Evolutionary conservation across 2,113 vertebrate species (phyloP), one percentile per base, ranked within the genome.

Genomic region (Manacus vitellinus): DNA sequence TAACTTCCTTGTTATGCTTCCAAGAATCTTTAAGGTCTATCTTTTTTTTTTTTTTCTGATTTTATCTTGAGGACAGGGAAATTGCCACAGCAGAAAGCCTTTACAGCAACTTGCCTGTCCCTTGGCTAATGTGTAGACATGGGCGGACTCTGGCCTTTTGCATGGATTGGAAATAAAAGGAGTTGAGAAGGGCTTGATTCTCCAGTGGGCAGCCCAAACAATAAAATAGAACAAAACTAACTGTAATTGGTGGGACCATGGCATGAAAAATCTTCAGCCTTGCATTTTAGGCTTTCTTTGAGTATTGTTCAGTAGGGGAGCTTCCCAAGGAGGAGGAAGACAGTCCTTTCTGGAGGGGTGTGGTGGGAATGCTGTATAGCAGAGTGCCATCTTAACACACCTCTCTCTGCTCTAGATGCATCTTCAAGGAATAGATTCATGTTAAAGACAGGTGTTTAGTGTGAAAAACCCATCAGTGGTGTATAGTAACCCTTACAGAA

Each of bases 41-140:
- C 3, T n/a, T n/a, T 55, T 54, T 59, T 33, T 41, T 1, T 59
- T 25, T 8, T 37, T 76, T 46, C 5, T 1, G 70, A 0, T 59
- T 63, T 85, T 63, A 18, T 65, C 14, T 55, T 4, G 3, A 82
- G 30, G 21, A 55, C 2, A 37, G 47, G 18, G 28, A 81, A 24
- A 27, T 21, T 68, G 35, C 19, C 21, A 18, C 19, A 43, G 25
- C 30, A 65, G 63, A 27, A 12, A 46, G 14, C 31, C 31, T 56
- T 79, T 72, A 49, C 15, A 58, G 6, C 12, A 66, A 4, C 41
- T 62, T 2, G 0, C 19, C 20, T 13, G 17, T 70, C 25, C 10
- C 18, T 51, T 35, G 22, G 22, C 11, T 54, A n/a, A 12, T 25
- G 8, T n/a, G 7, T 47, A 30, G 27, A 51, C 6, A 4, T 39